These are phyloP conservation scores for Gastrophryne carolinensis DNA, from an alignment of 2,797 vertebrate species.

Conservation along the genomic window DNA sequence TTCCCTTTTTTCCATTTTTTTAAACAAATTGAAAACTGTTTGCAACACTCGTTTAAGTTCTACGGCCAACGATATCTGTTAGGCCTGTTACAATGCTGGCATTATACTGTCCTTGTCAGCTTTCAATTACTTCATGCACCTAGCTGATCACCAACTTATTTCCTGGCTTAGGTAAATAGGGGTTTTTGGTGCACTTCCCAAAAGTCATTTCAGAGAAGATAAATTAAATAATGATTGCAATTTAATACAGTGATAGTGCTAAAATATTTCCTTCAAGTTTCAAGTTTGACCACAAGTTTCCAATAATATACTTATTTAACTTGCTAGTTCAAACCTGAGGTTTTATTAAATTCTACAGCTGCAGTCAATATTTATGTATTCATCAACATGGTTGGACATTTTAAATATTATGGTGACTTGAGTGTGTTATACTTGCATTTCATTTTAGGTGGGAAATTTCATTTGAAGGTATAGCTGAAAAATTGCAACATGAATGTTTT, in stretches of 20 bases:
- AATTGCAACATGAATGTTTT: constrained; percentile 53
- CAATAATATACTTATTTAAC: constrained; percentile 76
- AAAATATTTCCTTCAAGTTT: constrained; percentile 80
- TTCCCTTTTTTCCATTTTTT: constrained; percentile 50
- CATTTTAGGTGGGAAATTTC: constrained; percentile 63
- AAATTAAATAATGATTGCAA: constrained; percentile 81
- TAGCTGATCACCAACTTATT: constrained; percentile 71
- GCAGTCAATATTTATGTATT: constrained; percentile 77
- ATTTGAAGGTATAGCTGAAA: constrained; percentile 62
- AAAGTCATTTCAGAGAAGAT: constrained; percentile 74
- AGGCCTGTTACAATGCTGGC: constrained; percentile 68
- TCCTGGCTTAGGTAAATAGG: constrained; percentile 73
- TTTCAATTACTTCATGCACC: constrained; percentile 71
- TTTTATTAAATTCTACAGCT: constrained; percentile 83
- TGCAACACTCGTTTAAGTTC: constrained; percentile 62
- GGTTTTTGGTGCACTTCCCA: constrained; percentile 68
- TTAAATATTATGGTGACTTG: constrained; percentile 70
- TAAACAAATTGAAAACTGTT: constrained; percentile 64
- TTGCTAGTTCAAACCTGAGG: constrained; percentile 71
- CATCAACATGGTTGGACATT: constrained; percentile 71
- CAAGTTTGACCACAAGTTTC: constrained; percentile 80
- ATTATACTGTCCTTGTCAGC: constrained; percentile 73
- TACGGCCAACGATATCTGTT: constrained; percentile 65
- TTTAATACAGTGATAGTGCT: constrained; percentile 79
- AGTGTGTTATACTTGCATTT: constrained; percentile 63